A percentile compares a stretch with the other conserved stretches of the same genome.
phyloP scores from a whole-genome alignment of 2,113 vertebrate species.

The Brachyistius frenatus region DNA sequence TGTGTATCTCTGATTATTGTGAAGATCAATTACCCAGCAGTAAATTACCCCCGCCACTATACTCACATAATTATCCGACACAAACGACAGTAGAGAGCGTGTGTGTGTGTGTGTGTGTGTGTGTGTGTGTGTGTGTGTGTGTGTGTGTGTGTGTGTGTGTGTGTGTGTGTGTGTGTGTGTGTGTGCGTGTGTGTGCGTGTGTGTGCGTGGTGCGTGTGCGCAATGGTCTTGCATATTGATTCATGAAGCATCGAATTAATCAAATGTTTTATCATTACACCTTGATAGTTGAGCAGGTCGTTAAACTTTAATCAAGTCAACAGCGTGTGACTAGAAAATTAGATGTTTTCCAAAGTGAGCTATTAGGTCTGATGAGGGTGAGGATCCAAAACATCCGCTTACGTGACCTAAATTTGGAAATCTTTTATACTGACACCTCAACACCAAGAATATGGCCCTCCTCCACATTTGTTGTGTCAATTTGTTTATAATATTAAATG shows the following conservation, averaged over 20 bases:
- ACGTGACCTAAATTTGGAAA: too few species aligned
- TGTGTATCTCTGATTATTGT: slow-evolving; percentile 43
- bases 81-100: not conserved
- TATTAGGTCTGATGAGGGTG: not conserved
- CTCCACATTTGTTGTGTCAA: too few species aligned
- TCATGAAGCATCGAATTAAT: slow-evolving; percentile 43
- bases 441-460: too few species aligned
- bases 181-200: not conserved
- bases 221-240: not conserved
- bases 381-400: not conserved
- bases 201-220: not conserved
- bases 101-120: not conserved
- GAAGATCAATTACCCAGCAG: slow-evolving; percentile 56
- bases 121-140: not conserved
- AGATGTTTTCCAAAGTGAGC: slow-evolving; percentile 13
- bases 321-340: slow-evolving; percentile 17
- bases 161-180: not conserved
- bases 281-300: slow-evolving; percentile 14
- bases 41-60: slow-evolving; percentile 46
- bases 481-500: too few species aligned
- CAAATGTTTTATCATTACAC: slow-evolving; percentile 41
- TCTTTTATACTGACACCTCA: too few species aligned
- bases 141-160: not conserved
- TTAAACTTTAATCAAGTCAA: slow-evolving; percentile 43
- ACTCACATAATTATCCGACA: slow-evolving; percentile 49